Conservation (phyloP, 1,140 invertebrate genomes). For the Ceratina australensis region DNA sequence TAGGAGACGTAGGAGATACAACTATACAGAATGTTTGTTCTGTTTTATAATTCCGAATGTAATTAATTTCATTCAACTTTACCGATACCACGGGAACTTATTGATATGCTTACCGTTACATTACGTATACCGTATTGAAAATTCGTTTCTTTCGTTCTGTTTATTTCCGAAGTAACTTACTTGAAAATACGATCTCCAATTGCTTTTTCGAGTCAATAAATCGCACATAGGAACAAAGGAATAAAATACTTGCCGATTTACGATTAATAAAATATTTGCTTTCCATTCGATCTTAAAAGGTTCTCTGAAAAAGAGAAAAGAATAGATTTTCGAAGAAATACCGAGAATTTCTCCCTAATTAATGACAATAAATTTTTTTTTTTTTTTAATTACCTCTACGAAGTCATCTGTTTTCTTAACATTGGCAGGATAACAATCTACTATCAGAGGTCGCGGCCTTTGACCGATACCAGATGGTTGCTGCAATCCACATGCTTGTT, state of each 20-base stretch:
- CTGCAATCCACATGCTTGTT: conserved; percentile 85
- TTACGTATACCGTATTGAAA: neutral
- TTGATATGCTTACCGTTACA: conserved; percentile 18
- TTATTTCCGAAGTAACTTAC: conserved; percentile 25
- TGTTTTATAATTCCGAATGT: no score
- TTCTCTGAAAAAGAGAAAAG: conserved; percentile 53
- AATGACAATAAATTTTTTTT: no score
- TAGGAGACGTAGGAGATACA: conserved; percentile 3
- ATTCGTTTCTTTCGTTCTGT: conserved; percentile 23
- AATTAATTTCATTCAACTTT: conserved; percentile 19
- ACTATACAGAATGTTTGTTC: conserved; percentile 6
- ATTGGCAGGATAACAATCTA: conserved; percentile 80
- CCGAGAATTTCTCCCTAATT: neutral
- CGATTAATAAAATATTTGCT: conserved; percentile 26
- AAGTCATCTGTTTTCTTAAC: conserved; percentile 71
- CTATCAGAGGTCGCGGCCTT: conserved; percentile 84
- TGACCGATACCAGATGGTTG: conserved; percentile 89
- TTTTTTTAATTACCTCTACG: conserved; percentile 59
- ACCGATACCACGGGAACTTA: conserved; percentile 40
- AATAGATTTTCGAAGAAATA: neutral
- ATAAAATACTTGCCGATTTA: conserved; percentile 10
- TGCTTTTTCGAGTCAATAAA: neutral
- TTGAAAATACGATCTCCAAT: conserved; percentile 28
- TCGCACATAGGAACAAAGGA: conserved; percentile 30
- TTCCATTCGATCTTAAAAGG: conserved; percentile 41